Percentiles rank a stretch among this genome's conserved stretches.
Conservation (phyloP, 2,797 vertebrate species). For the Orestias chungarensis region DNA sequence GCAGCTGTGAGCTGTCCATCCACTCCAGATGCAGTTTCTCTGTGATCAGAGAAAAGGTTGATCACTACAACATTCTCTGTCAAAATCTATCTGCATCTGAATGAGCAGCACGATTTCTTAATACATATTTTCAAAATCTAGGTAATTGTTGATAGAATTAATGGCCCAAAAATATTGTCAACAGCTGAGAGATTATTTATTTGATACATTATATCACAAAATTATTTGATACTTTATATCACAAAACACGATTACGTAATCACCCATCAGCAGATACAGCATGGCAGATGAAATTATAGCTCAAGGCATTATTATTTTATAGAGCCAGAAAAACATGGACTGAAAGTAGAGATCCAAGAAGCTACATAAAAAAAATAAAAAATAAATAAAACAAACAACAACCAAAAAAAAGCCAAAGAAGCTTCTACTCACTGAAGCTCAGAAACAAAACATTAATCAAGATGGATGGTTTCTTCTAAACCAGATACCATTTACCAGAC, state of each 20-base stretch:
- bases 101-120: neutral
- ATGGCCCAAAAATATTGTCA: neutral
- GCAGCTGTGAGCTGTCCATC: too few relatives aligned
- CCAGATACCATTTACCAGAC: neutral
- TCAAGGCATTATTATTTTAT: neutral
- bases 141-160: neutral
- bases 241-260: neutral
- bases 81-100: neutral
- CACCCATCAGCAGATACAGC: neutral
- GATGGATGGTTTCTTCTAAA: neutral
- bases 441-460: conserved; percentile 3
- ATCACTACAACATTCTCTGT: neutral
- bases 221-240: too few relatives aligned
- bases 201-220: neutral
- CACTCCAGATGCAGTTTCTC: too few relatives aligned
- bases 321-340: neutral
- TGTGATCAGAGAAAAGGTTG: neutral
- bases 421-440: neutral
- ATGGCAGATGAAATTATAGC: neutral
- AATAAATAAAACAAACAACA: neutral
- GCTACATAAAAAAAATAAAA: neutral
- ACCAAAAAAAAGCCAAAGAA: too few relatives aligned
- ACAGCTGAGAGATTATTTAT: neutral
- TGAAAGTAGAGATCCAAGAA: neutral
- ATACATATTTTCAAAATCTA: neutral